These are phyloP conservation scores for Branchellion lobata DNA, from an alignment of 2,888 invertebrate species.

Conservation along the genomic window DNA sequence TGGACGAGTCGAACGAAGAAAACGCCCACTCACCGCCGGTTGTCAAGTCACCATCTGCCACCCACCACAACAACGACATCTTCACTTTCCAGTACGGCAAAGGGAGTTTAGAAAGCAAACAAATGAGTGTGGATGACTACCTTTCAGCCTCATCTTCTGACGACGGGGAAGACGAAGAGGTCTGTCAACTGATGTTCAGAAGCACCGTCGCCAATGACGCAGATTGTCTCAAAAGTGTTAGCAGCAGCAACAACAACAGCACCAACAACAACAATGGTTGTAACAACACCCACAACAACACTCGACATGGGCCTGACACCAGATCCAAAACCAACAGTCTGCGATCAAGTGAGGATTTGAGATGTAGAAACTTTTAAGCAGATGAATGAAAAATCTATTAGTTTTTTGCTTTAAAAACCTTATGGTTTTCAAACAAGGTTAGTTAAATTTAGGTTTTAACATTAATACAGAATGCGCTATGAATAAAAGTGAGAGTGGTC, in stretches of 20 bases:
- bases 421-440: too few species aligned
- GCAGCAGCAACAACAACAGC: constrained; percentile 23
- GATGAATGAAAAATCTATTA: too few species aligned
- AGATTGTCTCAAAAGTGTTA: background rate
- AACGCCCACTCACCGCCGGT: background rate
- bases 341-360: constrained; percentile 1
- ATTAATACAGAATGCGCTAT: too few species aligned
- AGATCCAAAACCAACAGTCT: constrained; percentile 16
- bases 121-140: constrained; percentile 26
- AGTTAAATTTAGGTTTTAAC: too few species aligned
- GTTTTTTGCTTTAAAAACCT: background rate
- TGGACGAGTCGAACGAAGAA: constrained; percentile 8
- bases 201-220: background rate
- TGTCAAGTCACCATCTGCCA: background rate
- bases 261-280: background rate
- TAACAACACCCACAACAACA: background rate
- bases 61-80: constrained; percentile 19
- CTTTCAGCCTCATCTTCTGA: constrained; percentile 38
- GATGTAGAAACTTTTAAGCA: too few species aligned
- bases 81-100: background rate
- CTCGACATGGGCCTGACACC: constrained; percentile 1
- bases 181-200: constrained; percentile 36
- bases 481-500: too few species aligned
- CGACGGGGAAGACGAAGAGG: constrained; percentile 38
- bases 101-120: background rate